phyloP scores from a whole-genome alignment of 1,140 invertebrate species.

The Cydia fagiglandana region DNA sequence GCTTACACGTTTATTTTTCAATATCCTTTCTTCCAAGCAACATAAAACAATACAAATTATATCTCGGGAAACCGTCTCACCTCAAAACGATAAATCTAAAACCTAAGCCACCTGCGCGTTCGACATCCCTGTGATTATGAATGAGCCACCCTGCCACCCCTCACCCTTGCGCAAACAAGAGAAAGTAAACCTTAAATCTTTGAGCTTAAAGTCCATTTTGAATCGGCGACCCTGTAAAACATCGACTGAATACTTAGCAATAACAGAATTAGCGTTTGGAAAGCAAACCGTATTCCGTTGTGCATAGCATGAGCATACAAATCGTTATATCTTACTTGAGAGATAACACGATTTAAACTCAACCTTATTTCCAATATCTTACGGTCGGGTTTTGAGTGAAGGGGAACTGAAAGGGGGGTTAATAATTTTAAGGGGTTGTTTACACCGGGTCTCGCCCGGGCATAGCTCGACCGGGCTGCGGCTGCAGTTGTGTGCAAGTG shows the following conservation, averaged over 20 bases:
- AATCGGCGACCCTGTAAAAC: conserved; percentile 35
- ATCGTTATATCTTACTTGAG: conserved; percentile 55
- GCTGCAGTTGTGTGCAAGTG: conserved; percentile 59
- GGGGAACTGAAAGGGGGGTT: conserved; percentile 29
- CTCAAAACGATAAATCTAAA: conserved; percentile 67
- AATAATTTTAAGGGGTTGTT: conserved; percentile 46
- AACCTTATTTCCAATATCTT: neutral
- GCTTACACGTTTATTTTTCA: conserved; percentile 1
- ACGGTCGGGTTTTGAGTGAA: conserved; percentile 44
- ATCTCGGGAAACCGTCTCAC: conserved; percentile 51
- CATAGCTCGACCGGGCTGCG: conserved; percentile 65
- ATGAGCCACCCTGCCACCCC: conserved; percentile 45
- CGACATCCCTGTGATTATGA: conserved; percentile 67
- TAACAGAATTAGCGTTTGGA: conserved; percentile 67
- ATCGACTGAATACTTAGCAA: conserved; percentile 48
- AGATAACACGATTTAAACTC: neutral
- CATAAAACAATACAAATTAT: conserved; percentile 60
- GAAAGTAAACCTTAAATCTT: conserved; percentile 28
- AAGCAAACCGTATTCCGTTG: conserved; percentile 64
- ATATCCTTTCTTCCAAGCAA: neutral
- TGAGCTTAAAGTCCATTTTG: neutral
- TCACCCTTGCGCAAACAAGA: conserved; percentile 23
- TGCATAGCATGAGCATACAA: conserved; percentile 63
- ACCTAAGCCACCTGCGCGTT: conserved; percentile 70
- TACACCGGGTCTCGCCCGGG: conserved; percentile 59